These are phyloP conservation scores for Rhopalosiphum maidis DNA, from an alignment of 1,140 invertebrate genomes.

Conservation along the genomic window DNA sequence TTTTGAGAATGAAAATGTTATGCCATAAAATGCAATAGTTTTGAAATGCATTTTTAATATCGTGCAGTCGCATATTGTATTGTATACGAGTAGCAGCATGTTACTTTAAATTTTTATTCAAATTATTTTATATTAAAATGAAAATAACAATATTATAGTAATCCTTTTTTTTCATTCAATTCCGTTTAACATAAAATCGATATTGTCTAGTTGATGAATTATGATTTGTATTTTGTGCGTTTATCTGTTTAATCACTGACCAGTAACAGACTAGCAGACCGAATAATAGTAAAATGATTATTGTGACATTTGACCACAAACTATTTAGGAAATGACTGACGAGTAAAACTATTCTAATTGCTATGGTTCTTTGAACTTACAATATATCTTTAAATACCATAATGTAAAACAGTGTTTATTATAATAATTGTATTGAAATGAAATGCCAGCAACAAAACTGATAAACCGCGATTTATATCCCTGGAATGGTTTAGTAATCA, in stretches of 20 bases:
- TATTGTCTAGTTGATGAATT: not conserved
- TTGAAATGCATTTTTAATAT: slow-evolving; percentile 6
- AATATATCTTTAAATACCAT: not conserved
- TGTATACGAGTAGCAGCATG: not conserved
- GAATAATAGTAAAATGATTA: slow-evolving; percentile 7
- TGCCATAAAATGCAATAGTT: not conserved
- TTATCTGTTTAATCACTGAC: not conserved
- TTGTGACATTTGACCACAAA: slow-evolving; percentile 37
- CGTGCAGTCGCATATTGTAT: not conserved
- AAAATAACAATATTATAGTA: not conserved
- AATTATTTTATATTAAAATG: not conserved
- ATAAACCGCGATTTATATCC: slow-evolving; percentile 10
- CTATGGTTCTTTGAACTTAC: not conserved
- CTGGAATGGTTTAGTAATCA: not conserved
- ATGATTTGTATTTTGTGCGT: not conserved
- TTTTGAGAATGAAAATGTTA: not conserved
- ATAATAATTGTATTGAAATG: not conserved
- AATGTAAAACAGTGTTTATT: not conserved
- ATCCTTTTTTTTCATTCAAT: not conserved
- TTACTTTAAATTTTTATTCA: not conserved
- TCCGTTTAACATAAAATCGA: not conserved
- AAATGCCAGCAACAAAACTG: not conserved
- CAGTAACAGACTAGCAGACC: not conserved
- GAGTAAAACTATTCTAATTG: slow-evolving; percentile 18
- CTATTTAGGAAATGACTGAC: not conserved